Conservation (phyloP, 2,113 vertebrate genomes). For the Sprattus sprattus region DNA sequence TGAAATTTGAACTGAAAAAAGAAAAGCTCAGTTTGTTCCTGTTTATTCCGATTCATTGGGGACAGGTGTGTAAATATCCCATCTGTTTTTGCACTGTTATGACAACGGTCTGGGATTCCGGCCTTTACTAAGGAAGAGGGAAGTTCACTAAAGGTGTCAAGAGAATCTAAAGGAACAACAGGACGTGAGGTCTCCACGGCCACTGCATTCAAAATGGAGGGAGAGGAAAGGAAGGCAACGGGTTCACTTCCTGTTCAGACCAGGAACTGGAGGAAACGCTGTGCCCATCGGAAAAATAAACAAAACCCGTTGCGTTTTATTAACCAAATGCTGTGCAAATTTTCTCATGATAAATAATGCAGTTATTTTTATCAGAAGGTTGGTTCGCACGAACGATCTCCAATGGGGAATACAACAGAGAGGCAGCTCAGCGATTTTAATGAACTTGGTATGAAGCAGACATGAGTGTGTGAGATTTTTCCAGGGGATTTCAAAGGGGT, state of each 20-base stretch:
- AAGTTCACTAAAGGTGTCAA: conserved; percentile 29
- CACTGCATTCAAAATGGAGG: conserved; percentile 39
- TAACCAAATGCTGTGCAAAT: not conserved
- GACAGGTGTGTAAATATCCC: not conserved
- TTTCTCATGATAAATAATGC: conserved; percentile 7
- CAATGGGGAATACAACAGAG: not conserved
- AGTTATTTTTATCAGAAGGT: not conserved
- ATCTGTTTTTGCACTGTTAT: not conserved
- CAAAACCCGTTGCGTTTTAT: not conserved
- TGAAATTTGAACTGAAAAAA: not conserved
- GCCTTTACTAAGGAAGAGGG: conserved; percentile 20
- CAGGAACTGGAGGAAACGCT: conserved; percentile 47
- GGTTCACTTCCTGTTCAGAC: conserved; percentile 55
- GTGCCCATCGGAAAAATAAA: not conserved
- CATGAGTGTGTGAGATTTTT: conserved; percentile 8
- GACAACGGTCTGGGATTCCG: conserved; percentile 28
- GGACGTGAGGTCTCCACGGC: conserved; percentile 57
- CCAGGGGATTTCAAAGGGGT: not conserved
- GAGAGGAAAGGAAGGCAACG: conserved; percentile 61
- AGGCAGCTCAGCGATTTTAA: not conserved
- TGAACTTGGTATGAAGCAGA: conserved; percentile 7
- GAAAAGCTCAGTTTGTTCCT: not conserved
- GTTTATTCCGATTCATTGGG: not conserved
- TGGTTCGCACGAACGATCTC: not conserved
- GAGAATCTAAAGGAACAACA: conserved; percentile 59